phyloP scores from a whole-genome alignment of 2,797 vertebrate species.

The Pristis pectinata region DNA sequence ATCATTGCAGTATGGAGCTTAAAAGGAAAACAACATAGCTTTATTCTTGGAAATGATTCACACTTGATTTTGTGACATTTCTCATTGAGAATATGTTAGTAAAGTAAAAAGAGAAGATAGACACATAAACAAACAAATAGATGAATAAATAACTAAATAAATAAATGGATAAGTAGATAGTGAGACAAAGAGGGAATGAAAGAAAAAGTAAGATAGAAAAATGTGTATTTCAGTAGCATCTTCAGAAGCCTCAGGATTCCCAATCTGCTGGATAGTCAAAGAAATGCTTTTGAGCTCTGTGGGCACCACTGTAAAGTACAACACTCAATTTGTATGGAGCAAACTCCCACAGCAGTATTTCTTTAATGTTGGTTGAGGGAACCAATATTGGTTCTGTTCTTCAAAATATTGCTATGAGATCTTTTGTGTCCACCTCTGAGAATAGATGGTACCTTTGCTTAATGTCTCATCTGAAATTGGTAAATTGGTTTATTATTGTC shows the following conservation, averaged over 20 bases:
- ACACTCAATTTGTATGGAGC: not conserved
- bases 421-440: not conserved
- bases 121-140: not conserved
- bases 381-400: not conserved
- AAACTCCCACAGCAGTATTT: not conserved
- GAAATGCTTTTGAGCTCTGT: not conserved
- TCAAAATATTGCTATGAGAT: not conserved
- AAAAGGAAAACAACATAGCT: not conserved
- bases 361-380: not conserved
- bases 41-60: too few species aligned
- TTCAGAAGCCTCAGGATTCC: not conserved
- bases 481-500: too few species aligned
- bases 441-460: not conserved
- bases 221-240: not conserved
- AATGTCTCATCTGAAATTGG: not conserved
- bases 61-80: too few species aligned
- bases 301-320: not conserved
- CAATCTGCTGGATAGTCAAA: not conserved
- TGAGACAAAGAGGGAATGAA: too few species aligned
- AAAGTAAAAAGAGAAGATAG: too few species aligned
- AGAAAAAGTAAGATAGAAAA: too few species aligned
- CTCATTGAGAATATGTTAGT: too few species aligned
- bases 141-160: not conserved
- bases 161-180: not conserved
- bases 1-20: conserved; percentile 89